These are phyloP conservation scores for Hippolais icterina DNA, from an alignment of 2,113 vertebrate genomes.

Conservation along the genomic window DNA sequence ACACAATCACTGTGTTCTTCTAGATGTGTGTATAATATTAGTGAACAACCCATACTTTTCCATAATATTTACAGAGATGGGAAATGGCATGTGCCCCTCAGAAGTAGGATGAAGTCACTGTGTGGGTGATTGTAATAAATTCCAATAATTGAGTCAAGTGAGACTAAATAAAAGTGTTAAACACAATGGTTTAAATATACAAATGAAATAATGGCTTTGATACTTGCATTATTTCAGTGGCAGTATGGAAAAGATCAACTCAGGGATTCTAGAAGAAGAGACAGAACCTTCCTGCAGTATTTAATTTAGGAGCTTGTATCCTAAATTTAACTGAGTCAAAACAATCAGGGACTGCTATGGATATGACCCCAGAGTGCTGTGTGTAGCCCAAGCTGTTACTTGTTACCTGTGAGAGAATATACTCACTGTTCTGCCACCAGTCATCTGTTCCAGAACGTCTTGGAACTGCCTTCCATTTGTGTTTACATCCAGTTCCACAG, in stretches of 20 bases:
- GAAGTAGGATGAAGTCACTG: background rate
- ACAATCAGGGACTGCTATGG: background rate
- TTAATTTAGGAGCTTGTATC: background rate
- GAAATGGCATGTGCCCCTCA: background rate
- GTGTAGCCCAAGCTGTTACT: background rate
- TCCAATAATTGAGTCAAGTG: background rate
- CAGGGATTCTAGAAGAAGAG: background rate
- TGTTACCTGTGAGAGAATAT: background rate
- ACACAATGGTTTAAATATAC: background rate
- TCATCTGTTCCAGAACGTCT: conserved; percentile 84
- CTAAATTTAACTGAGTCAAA: background rate
- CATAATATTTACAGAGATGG: background rate
- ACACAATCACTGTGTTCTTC: background rate
- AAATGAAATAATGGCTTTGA: background rate
- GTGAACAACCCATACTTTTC: background rate
- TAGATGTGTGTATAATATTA: background rate
- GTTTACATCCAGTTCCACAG: conserved; percentile 86
- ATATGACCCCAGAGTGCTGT: background rate
- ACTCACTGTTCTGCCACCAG: conserved; percentile 88
- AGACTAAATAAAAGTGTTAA: background rate
- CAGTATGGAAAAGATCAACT: background rate
- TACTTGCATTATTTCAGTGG: background rate
- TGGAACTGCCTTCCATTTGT: conserved; percentile 86
- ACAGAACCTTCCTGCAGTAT: background rate
- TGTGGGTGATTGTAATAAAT: background rate